phyloP scores from a whole-genome alignment of 2,797 vertebrate species.

The Chelonia mydas region DNA sequence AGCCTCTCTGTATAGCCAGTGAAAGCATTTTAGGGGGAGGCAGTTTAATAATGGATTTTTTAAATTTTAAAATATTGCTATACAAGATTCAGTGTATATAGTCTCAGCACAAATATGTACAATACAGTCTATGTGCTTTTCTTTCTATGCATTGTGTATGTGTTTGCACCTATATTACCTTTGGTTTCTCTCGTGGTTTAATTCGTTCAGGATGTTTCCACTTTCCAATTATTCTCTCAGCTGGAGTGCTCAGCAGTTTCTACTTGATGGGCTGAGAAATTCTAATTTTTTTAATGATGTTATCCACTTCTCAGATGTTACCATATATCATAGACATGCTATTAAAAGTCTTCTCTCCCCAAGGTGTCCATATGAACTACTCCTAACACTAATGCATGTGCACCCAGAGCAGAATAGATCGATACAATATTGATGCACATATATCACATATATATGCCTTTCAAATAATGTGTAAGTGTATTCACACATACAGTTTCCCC shows the following conservation, averaged over 20 bases:
- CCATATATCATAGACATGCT: not conserved
- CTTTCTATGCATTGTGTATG: too few relatives aligned
- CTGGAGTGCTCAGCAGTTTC: not conserved
- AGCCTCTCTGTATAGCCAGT: not conserved
- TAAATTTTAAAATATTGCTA: not conserved
- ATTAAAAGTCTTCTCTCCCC: not conserved
- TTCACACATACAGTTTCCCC: not conserved
- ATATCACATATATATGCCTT: not conserved
- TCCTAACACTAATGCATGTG: not conserved
- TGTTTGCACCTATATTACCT: not conserved
- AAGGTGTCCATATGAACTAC: not conserved
- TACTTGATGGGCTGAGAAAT: not conserved
- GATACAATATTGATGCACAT: not conserved
- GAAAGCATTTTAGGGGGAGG: not conserved
- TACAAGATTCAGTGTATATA: not conserved
- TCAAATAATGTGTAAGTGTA: not conserved
- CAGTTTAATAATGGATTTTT: not conserved
- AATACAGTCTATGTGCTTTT: not conserved
- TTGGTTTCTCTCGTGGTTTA: not conserved
- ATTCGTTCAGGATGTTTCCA: constrained; percentile 3
- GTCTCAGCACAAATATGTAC: not conserved
- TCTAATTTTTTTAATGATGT: not conserved
- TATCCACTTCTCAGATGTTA: not conserved
- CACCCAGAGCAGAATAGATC: not conserved
- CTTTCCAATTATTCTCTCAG: constrained; percentile 45